These are phyloP conservation scores for Mamestra configurata DNA, from an alignment of 1,140 invertebrate species.

Conservation along the genomic window DNA sequence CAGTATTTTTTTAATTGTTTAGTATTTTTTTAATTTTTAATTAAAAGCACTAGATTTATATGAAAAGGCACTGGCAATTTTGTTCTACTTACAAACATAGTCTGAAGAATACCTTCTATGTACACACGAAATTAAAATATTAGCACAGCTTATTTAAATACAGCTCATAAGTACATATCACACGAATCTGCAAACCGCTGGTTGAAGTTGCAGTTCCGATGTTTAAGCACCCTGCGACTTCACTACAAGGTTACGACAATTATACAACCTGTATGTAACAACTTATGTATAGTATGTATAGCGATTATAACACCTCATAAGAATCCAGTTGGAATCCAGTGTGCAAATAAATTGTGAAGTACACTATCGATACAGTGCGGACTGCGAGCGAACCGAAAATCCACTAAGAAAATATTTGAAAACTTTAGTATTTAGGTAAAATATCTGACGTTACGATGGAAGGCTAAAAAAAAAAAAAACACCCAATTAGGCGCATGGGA, in stretches of 20 bases:
- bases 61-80: neutral
- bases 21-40: too few species aligned
- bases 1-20: too few species aligned
- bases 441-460: too few species aligned
- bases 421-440: too few species aligned
- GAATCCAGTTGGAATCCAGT: slow-evolving; percentile 38
- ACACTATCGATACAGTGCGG: neutral
- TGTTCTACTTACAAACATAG: neutral
- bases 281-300: slow-evolving; percentile 10
- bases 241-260: slow-evolving; percentile 22
- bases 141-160: neutral
- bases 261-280: slow-evolving; percentile 22
- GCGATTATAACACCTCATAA: slow-evolving; percentile 42
- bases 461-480: too few species aligned
- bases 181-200: neutral
- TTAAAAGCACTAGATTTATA: too few species aligned
- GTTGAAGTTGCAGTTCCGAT: slow-evolving; percentile 1
- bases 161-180: neutral
- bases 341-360: slow-evolving; percentile 15
- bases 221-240: slow-evolving; percentile 22
- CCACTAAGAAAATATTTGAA: too few species aligned
- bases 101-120: neutral
- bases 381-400: too few species aligned
- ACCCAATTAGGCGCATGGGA: too few species aligned
- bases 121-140: neutral